Evolutionary conservation across 2,888 invertebrate genomes (phyloP).

Genomic region (Caenorhabditis sinica): DNA sequence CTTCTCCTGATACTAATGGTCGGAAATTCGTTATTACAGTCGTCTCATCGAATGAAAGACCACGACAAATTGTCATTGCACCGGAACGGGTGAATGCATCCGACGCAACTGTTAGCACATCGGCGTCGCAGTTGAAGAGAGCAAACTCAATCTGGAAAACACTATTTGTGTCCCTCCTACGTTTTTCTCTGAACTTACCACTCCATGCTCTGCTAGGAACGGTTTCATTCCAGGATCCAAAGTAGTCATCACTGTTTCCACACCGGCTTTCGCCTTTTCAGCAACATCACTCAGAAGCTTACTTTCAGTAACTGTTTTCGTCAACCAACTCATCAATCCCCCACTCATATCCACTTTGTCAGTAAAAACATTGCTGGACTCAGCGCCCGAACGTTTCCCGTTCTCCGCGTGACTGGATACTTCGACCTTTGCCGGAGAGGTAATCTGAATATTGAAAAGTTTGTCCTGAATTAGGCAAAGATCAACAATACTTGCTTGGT

Average conservation of each 20-base stretch:
- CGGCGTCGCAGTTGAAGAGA: constrained; percentile 48
- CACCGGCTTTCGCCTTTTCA: constrained; percentile 71
- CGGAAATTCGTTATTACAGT: constrained; percentile 34
- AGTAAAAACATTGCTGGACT: constrained; percentile 18
- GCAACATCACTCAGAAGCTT: constrained; percentile 69
- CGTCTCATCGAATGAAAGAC: constrained; percentile 39
- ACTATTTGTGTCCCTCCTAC: not conserved
- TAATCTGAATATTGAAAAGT: constrained; percentile 24
- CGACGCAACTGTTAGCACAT: constrained; percentile 31
- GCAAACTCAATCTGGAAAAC: constrained; percentile 53
- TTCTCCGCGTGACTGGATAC: constrained; percentile 30
- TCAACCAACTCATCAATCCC: constrained; percentile 72
- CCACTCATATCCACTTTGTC: constrained; percentile 69
- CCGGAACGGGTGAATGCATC: constrained; percentile 57
- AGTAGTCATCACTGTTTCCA: constrained; percentile 73
- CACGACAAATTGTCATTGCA: constrained; percentile 43
- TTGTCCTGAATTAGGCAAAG: too few species aligned
- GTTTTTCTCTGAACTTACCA: constrained; percentile 46
- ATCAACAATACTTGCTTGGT: constrained; percentile 34
- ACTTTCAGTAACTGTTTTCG: constrained; percentile 71
- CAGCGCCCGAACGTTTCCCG: not conserved
- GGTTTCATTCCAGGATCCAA: constrained; percentile 75
- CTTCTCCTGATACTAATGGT: constrained; percentile 61
- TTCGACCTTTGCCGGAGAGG: constrained; percentile 57
- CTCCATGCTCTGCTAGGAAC: constrained; percentile 69